These are phyloP conservation scores for Diorhabda sublineata DNA, from an alignment of 1,140 invertebrate species.

Conservation along the genomic window DNA sequence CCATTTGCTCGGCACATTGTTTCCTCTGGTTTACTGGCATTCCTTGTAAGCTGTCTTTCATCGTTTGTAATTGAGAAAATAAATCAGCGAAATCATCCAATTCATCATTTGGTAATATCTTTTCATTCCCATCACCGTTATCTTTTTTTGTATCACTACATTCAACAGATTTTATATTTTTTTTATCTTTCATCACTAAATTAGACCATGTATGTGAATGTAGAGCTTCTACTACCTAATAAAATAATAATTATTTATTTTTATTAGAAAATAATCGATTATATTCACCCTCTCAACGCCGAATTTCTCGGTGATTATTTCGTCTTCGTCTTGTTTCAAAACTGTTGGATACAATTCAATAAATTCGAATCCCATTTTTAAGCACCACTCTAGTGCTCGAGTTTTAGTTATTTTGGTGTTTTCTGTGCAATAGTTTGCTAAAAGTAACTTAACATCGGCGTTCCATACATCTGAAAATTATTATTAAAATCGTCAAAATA, in stretches of 20 bases:
- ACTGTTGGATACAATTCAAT: constrained; percentile 63
- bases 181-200: constrained; percentile 62
- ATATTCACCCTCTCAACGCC: constrained; percentile 65
- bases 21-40: constrained; percentile 62
- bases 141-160: not conserved
- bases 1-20: constrained; percentile 71
- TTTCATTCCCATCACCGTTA: constrained; percentile 6
- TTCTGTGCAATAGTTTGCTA: constrained; percentile 43
- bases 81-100: constrained; percentile 58
- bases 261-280: constrained; percentile 58
- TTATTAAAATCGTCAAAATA: not conserved
- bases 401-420: constrained; percentile 40
- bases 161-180: constrained; percentile 4
- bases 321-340: constrained; percentile 51
- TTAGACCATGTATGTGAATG: constrained; percentile 76
- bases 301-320: constrained; percentile 61
- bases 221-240: constrained; percentile 57
- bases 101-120: constrained; percentile 24
- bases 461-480: constrained; percentile 31
- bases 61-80: constrained; percentile 59
- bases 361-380: constrained; percentile 61
- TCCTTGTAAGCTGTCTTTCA: constrained; percentile 65
- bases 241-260: not conserved
- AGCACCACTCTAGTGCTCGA: constrained; percentile 45
- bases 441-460: constrained; percentile 45